Evolutionary conservation across 2,797 vertebrate species (phyloP), one percentile per base, ranked within the genome.

Genomic region (Pangasius mekongensis): DNA sequence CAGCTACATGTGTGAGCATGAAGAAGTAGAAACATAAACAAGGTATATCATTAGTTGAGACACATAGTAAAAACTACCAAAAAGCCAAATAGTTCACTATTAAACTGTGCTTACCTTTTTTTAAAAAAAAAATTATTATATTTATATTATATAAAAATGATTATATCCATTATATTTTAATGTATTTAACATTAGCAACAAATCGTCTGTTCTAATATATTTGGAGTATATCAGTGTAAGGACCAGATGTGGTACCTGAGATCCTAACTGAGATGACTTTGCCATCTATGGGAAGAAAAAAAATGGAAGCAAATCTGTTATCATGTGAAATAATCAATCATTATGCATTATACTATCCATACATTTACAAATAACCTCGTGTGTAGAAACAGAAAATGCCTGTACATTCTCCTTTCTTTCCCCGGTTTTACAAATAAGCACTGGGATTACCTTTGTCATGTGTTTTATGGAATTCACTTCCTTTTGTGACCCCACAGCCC

Each of bases 401-500:
- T 43, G 10, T 47, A 27, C 14, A 30, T 14, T 54, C 47, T 52
- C 5, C 2, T 77, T 52, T 77, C 14, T 49, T n/a, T 18, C 39
- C 71, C 5, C 74, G n/a, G 13, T 77, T n/a, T 52, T 54, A 78
- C 7, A 54, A 20, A 30, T 0, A 30, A 3, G 13, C n/a, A 87
- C 47, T 54, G 5, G 7, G 10, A 60, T 91, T 94, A 96, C 96
- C 95, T 96, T 94, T 95, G 81, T 90, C 86, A 24, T 91, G 87
- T 83, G 92, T 85, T 93, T 93, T 95, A 91, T 94, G 90, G 91
- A 96, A 95, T 60, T 92, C 93, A 90, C 91, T 86, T 88, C 93
- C 94, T 92, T 95, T 97, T 86, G 96, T 84, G 92, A 96, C 96
- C 22, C 96, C 96, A 95, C 96, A 95, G 94, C 96, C 96, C 96